Conservation (phyloP, 2,113 vertebrate species). For the Glaucomys volans region DNA sequence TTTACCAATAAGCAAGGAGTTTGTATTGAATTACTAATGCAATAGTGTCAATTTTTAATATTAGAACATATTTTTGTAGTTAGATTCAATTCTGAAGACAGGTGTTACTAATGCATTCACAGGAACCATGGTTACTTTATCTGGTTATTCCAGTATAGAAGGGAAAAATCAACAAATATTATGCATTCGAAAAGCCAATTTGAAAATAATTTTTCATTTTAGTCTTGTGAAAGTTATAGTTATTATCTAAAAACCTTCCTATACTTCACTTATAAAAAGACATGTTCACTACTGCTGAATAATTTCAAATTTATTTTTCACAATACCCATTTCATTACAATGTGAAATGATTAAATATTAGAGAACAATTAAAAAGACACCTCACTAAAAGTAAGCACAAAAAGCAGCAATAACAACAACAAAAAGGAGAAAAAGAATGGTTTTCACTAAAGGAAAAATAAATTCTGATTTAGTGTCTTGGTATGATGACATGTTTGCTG, state of each 20-base stretch:
- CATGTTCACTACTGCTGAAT: not conserved
- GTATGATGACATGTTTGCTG: not conserved
- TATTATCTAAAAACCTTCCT: not conserved
- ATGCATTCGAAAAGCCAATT: not conserved
- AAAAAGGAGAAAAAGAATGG: not conserved
- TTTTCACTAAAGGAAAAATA: not conserved
- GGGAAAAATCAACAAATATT: not conserved
- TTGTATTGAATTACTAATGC: not conserved
- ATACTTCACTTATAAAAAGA: not conserved
- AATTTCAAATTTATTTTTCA: constrained; percentile 43
- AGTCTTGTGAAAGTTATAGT: not conserved
- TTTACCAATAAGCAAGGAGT: not conserved
- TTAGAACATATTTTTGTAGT: not conserved
- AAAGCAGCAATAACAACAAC: not conserved
- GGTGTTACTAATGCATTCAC: not conserved
- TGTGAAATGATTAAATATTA: not conserved
- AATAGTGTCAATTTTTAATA: not conserved
- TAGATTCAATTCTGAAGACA: not conserved
- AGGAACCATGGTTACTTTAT: not conserved
- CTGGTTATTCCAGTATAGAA: not conserved
- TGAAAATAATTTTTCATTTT: not conserved
- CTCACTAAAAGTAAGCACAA: not conserved
- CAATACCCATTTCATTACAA: not conserved
- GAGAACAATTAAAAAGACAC: not conserved
- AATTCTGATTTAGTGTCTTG: not conserved